phyloP scores from a whole-genome alignment of 2,888 invertebrate species.

The Bruchidius siliquastri region DNA sequence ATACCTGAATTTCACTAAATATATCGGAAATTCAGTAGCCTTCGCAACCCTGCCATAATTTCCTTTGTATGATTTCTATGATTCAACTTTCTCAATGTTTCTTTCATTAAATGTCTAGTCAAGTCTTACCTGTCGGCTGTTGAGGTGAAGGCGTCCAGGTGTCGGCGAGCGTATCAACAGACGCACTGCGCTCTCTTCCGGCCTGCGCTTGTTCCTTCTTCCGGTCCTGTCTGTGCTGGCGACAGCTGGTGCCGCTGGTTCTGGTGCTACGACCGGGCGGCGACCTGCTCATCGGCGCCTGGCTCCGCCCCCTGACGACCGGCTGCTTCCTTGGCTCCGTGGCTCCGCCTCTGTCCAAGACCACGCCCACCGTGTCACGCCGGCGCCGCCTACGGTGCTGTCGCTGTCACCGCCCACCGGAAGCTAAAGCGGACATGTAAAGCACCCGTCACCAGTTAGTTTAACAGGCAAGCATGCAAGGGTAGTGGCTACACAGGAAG shows the following conservation, averaged over 20 bases:
- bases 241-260: neutral
- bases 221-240: neutral
- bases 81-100: too few relatives aligned
- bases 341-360: neutral
- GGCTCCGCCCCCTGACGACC: neutral
- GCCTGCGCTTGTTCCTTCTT: neutral
- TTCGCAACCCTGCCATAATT: too few relatives aligned
- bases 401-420: conserved; percentile 10
- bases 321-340: neutral
- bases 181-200: neutral
- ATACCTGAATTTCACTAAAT: too few relatives aligned
- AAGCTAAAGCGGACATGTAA: conserved; percentile 12
- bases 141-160: neutral
- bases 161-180: neutral
- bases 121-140: neutral
- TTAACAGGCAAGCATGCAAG: conserved; percentile 1
- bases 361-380: conserved; percentile 14
- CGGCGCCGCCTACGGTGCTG: conserved; percentile 11
- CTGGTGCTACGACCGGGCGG: neutral
- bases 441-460: conserved; percentile 17
- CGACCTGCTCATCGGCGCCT: neutral
- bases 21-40: too few relatives aligned
- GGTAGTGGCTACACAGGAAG: neutral
- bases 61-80: too few relatives aligned
- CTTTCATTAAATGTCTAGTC: too few relatives aligned